phyloP scores from a whole-genome alignment of 2,113 vertebrate species.

The Notarius quadriscutis region DNA sequence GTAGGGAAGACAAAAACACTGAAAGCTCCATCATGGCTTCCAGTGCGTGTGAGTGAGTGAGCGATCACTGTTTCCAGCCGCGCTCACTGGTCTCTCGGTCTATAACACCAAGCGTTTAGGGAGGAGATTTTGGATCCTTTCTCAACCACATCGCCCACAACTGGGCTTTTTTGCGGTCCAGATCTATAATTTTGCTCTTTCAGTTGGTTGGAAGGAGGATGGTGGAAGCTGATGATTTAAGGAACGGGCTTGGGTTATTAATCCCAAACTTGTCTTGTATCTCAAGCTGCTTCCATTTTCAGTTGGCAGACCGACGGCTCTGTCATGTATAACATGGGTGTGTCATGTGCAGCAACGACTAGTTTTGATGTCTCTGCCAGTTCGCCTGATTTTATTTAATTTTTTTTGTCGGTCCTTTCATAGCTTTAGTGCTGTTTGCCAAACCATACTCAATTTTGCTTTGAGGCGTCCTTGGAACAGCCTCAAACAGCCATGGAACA shows the following conservation, averaged over 20 bases:
- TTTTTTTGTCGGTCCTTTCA: neutral
- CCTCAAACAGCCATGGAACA: too few relatives aligned
- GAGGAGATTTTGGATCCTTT: slow-evolving; percentile 17
- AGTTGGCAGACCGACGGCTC: neutral
- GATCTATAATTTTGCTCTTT: neutral
- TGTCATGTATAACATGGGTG: slow-evolving; percentile 8
- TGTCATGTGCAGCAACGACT: slow-evolving; percentile 11
- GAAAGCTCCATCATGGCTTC: slow-evolving; percentile 1
- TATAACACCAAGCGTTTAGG: neutral
- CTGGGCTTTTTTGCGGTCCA: slow-evolving; percentile 6
- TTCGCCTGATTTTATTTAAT: slow-evolving; percentile 11
- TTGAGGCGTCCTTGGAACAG: too few relatives aligned
- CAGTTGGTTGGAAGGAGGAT: neutral
- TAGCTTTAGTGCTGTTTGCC: slow-evolving; percentile 2
- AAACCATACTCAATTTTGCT: slow-evolving; percentile 13
- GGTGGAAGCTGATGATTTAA: neutral
- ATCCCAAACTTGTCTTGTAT: slow-evolving; percentile 25
- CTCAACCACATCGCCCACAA: slow-evolving; percentile 31
- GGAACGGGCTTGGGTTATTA: slow-evolving; percentile 29
- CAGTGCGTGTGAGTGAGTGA: neutral
- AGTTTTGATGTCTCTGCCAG: slow-evolving; percentile 48
- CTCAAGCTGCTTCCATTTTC: neutral
- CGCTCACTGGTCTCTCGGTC: slow-evolving; percentile 13
- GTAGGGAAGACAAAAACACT: neutral
- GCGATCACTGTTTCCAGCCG: slow-evolving; percentile 29